These are phyloP conservation scores for Meandrina meandrites DNA, from an alignment of 92 coral and sea anemone genomes.

Conservation along the genomic window DNA sequence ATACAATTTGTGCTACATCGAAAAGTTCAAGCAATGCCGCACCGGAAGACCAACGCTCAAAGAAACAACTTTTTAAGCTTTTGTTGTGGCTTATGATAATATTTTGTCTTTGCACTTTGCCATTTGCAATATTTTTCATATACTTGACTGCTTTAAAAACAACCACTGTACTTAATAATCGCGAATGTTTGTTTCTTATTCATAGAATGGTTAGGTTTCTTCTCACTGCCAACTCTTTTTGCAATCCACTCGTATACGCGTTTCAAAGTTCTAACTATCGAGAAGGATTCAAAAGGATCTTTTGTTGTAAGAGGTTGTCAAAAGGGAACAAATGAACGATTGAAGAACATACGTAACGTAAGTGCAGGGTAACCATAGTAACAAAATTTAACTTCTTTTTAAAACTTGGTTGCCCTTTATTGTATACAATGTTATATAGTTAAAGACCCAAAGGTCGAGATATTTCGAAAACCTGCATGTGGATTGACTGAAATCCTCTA, in stretches of 20 bases:
- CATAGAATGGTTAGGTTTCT: constrained; percentile 43
- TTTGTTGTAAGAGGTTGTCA: background rate
- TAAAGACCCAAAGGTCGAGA: background rate
- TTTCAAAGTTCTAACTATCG: constrained; percentile 57
- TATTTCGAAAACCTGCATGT: background rate
- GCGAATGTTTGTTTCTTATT: background rate
- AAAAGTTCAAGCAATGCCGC: constrained; percentile 2
- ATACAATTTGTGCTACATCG: constrained; percentile 25
- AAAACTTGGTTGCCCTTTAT: background rate
- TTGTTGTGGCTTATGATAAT: constrained; percentile 34
- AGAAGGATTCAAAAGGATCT: constrained; percentile 21
- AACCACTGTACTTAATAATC: background rate
- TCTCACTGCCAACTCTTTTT: constrained; percentile 43
- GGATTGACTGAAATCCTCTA: background rate
- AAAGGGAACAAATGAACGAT: background rate
- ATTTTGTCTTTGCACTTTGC: constrained; percentile 38
- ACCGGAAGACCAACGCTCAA: constrained; percentile 6
- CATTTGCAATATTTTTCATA: constrained; percentile 44
- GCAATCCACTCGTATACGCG: constrained; percentile 44
- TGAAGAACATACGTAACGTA: background rate
- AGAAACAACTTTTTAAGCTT: constrained; percentile 48
- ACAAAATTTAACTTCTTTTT: background rate
- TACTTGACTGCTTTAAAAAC: constrained; percentile 5
- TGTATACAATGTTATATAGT: background rate
- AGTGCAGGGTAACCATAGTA: background rate